Conservation (phyloP, 2,113 vertebrate species). For the Ammodytes dubius region DNA sequence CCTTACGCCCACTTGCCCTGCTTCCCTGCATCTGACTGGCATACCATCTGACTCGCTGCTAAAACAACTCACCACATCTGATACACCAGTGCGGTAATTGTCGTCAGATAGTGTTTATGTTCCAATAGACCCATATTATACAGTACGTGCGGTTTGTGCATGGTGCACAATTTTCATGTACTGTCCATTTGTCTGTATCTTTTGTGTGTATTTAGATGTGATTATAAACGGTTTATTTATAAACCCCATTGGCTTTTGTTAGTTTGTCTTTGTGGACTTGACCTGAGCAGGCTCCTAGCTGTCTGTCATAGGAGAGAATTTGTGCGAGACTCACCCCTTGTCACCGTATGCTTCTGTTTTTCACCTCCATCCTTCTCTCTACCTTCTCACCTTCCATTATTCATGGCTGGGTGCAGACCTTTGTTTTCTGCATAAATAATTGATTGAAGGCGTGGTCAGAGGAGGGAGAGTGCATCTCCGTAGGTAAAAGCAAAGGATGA, state of each 20-base stretch:
- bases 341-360: constrained; percentile 62
- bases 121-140: constrained; percentile 21
- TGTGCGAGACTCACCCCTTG: constrained; percentile 62
- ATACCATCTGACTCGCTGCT: constrained; percentile 63
- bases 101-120: constrained; percentile 38
- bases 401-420: constrained; percentile 76
- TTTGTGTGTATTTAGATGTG: neutral
- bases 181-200: constrained; percentile 15
- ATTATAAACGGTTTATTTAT: constrained; percentile 17
- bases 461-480: constrained; percentile 46
- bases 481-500: constrained; percentile 36
- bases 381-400: constrained; percentile 79
- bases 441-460: constrained; percentile 74
- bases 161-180: neutral
- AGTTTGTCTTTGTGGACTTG: constrained; percentile 40
- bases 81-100: constrained; percentile 45
- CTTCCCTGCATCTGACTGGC: constrained; percentile 58
- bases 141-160: neutral
- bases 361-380: constrained; percentile 69
- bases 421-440: constrained; percentile 83
- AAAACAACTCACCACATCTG: constrained; percentile 44
- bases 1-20: constrained; percentile 65
- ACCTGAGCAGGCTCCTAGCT: constrained; percentile 53
- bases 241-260: constrained; percentile 49
- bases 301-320: constrained; percentile 58